phyloP scores from a whole-genome alignment of 2,888 invertebrate species.

The Himalopsyche anomala region DNA sequence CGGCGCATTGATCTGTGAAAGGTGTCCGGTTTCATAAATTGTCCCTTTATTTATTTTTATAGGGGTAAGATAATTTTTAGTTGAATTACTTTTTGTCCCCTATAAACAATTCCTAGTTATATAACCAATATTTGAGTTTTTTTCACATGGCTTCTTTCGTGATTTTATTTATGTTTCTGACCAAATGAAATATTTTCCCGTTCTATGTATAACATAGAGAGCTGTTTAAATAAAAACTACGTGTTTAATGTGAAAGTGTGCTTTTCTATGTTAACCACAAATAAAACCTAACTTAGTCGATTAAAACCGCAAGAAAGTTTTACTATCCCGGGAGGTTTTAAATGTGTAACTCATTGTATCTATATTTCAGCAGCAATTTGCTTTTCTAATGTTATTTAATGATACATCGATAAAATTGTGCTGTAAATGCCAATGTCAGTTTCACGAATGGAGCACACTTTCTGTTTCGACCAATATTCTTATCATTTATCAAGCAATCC shows the following conservation, averaged over 20 bases:
- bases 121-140: too few relatives aligned
- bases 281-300: not conserved
- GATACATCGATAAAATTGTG: not conserved
- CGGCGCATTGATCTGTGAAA: not conserved
- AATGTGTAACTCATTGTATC: not conserved
- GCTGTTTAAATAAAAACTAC: not conserved
- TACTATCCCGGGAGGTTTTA: not conserved
- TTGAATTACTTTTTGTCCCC: not conserved
- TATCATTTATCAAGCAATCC: too few relatives aligned
- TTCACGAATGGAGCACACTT: too few relatives aligned
- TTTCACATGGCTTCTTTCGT: too few relatives aligned
- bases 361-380: not conserved
- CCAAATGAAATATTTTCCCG: too few relatives aligned
- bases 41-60: not conserved
- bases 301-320: conserved; percentile 31
- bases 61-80: not conserved
- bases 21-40: not conserved
- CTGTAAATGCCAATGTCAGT: not conserved
- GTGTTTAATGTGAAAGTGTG: not conserved
- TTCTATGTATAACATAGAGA: not conserved
- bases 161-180: too few relatives aligned
- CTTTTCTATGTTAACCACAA: not conserved
- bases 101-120: too few relatives aligned
- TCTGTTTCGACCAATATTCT: too few relatives aligned
- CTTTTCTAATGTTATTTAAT: conserved; percentile 10